These are phyloP conservation scores for Blastobasis adustella DNA, from an alignment of 2,888 invertebrate species.

Conservation along the genomic window DNA sequence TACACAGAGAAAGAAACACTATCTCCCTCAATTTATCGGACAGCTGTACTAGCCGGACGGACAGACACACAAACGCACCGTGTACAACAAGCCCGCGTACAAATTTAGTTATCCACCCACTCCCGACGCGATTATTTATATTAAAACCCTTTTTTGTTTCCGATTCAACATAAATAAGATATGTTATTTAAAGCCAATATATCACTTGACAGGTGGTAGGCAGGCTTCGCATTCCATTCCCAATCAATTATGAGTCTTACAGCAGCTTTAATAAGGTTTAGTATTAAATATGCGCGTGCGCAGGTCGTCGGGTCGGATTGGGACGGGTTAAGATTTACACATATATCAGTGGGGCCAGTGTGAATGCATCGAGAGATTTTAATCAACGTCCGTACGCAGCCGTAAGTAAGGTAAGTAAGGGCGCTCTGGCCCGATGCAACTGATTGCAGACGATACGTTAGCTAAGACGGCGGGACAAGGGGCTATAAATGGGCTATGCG, in stretches of 20 bases:
- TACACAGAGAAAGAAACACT: slow-evolving; percentile 48
- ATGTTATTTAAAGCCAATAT: slow-evolving; percentile 74
- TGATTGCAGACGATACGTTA: too few species aligned
- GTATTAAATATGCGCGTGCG: slow-evolving; percentile 1
- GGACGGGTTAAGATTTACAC: slow-evolving; percentile 55
- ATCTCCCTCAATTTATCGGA: slow-evolving; percentile 60
- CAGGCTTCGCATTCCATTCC: slow-evolving; percentile 20
- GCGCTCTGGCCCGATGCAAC: too few species aligned
- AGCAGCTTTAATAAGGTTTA: too few species aligned
- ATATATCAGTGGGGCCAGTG: slow-evolving; percentile 70
- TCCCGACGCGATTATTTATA: slow-evolving; percentile 61
- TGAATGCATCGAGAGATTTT: slow-evolving; percentile 70
- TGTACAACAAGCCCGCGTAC: slow-evolving; percentile 57
- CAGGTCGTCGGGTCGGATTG: slow-evolving; percentile 36
- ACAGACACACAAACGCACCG: slow-evolving; percentile 32
- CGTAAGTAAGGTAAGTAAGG: neutral
- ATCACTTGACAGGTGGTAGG: slow-evolving; percentile 75
- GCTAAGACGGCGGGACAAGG: too few species aligned
- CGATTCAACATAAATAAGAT: slow-evolving; percentile 76
- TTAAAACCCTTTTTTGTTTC: slow-evolving; percentile 68
- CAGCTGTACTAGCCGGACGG: slow-evolving; percentile 33
- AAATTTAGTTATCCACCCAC: slow-evolving; percentile 72
- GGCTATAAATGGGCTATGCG: too few species aligned
- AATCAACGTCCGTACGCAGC: slow-evolving; percentile 59
- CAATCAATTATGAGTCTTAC: too few species aligned